Evolutionary conservation across 2,113 vertebrate genomes (phyloP).

Genomic region (Donacobius atricapilla): DNA sequence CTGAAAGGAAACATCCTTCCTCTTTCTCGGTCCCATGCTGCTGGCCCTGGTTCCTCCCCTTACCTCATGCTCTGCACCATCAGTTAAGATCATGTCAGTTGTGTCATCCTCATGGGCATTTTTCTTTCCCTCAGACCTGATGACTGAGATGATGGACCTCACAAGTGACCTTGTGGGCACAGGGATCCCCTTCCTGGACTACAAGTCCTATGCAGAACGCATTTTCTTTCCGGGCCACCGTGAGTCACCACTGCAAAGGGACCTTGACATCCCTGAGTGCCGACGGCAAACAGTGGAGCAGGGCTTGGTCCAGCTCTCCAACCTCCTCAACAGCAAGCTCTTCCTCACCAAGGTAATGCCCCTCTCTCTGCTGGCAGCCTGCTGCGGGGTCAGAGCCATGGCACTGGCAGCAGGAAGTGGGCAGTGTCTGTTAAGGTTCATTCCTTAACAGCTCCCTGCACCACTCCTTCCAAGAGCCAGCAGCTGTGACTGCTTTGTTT

Average conservation of each 20-base stretch:
- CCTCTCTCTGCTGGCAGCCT: neutral
- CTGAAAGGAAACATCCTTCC: neutral
- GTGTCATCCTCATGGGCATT: neutral
- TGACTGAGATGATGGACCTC: constrained; percentile 99
- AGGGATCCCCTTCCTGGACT: constrained; percentile 96
- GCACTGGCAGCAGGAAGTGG: neutral
- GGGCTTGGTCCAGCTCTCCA: constrained; percentile 93
- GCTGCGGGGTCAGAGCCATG: neutral
- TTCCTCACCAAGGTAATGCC: constrained; percentile 93
- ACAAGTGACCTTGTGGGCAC: constrained; percentile 95
- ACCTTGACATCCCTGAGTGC: constrained; percentile 91
- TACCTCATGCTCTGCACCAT: too few species aligned
- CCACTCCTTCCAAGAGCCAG: neutral
- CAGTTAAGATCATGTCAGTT: neutral
- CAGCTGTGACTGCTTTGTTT: neutral
- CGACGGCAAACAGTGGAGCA: constrained; percentile 93
- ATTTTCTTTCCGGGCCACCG: constrained; percentile 97
- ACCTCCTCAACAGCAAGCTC: constrained; percentile 97
- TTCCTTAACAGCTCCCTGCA: neutral
- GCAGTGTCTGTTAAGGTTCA: neutral
- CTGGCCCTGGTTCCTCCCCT: neutral
- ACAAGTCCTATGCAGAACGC: constrained; percentile 91
- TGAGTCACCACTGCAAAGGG: constrained; percentile 89
- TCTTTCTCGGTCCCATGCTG: neutral
- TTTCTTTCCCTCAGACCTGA: constrained; percentile 82